phyloP scores from a whole-genome alignment of 2,888 invertebrate species.

The Acrocera orbiculus region DNA sequence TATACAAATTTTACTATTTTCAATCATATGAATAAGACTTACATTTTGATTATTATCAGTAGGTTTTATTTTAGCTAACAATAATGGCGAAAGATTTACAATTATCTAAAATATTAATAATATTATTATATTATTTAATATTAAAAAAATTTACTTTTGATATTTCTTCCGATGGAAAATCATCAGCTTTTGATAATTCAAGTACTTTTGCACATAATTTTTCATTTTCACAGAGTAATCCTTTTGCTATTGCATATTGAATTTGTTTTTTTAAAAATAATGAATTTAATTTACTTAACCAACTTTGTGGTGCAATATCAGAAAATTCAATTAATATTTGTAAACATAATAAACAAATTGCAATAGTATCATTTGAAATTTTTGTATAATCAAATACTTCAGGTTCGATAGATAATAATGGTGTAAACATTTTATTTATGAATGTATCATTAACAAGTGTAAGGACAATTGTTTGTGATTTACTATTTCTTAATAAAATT shows the following conservation, averaged over 20 bases:
- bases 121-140: not conserved
- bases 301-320: conserved; percentile 26
- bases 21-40: not conserved
- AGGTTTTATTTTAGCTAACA: not conserved
- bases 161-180: conserved; percentile 23
- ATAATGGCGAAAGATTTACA: not conserved
- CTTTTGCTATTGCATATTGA: conserved; percentile 25
- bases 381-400: conserved; percentile 15
- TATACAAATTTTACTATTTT: conserved; percentile 5
- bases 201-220: conserved; percentile 22
- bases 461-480: too few species aligned
- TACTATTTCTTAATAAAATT: too few species aligned
- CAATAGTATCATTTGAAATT: conserved; percentile 17
- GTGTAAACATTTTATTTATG: conserved; percentile 25
- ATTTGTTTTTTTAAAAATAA: conserved; percentile 22
- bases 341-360: conserved; percentile 23
- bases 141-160: conserved; percentile 18
- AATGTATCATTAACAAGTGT: too few species aligned
- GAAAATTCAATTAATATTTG: conserved; percentile 24
- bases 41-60: not conserved
- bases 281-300: conserved; percentile 23
- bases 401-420: conserved; percentile 17
- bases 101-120: not conserved
- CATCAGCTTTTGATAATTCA: conserved; percentile 25
- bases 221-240: conserved; percentile 21